Conservation (phyloP, 1,140 invertebrate genomes). For the Bilobella aurantiaca region DNA sequence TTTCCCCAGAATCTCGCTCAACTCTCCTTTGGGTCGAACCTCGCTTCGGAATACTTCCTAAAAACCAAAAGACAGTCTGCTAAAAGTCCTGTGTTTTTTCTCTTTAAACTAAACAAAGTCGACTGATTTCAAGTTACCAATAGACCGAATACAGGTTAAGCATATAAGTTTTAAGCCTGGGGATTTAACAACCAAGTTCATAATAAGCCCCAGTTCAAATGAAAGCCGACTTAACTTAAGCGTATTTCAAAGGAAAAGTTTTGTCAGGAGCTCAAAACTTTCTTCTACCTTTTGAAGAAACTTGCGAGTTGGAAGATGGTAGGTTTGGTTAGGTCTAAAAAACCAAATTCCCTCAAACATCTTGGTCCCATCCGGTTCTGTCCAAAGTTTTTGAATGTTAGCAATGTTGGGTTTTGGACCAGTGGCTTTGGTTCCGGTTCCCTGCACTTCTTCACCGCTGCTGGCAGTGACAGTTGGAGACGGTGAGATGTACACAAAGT, state of each 20-base stretch:
- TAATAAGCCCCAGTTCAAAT: too few species aligned
- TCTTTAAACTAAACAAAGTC: too few species aligned
- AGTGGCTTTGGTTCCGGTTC: constrained; percentile 52
- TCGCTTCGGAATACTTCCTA: constrained; percentile 94
- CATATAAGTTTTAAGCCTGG: too few species aligned
- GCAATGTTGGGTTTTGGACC: constrained; percentile 68
- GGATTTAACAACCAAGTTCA: too few species aligned
- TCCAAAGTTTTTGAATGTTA: constrained; percentile 77
- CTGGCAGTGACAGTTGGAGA: constrained; percentile 37
- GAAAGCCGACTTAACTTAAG: neutral
- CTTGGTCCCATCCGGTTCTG: constrained; percentile 67
- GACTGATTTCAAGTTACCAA: too few species aligned
- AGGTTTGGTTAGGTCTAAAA: constrained; percentile 83
- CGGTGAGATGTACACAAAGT: constrained; percentile 81
- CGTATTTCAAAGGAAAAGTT: constrained; percentile 3
- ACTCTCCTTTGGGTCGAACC: constrained; percentile 64
- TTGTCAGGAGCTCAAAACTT: constrained; percentile 1
- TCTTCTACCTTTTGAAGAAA: constrained; percentile 65
- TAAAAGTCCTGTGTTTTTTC: too few species aligned
- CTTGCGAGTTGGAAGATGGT: constrained; percentile 85
- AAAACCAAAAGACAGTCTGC: constrained; percentile 35
- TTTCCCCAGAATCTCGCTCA: constrained; percentile 78
- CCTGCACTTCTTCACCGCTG: constrained; percentile 3
- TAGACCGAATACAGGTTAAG: too few species aligned
- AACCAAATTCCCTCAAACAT: constrained; percentile 84